phyloP scores from a whole-genome alignment of 2,113 vertebrate genomes.

The Centropus bengalensis region DNA sequence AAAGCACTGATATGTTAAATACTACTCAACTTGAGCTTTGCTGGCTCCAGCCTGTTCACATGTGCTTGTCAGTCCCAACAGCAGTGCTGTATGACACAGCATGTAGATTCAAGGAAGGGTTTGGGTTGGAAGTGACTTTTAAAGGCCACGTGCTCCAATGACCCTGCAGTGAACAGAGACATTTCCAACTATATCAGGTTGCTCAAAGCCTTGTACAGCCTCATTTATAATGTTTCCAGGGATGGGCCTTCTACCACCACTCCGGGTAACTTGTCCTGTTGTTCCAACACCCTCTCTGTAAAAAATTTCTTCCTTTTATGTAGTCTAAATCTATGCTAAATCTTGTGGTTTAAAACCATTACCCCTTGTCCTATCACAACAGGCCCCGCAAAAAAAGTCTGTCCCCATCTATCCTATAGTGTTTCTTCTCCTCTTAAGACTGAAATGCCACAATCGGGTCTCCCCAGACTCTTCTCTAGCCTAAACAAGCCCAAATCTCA shows the following conservation, averaged over 20 bases:
- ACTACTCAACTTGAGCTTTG: not conserved
- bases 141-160: not conserved
- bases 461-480: not conserved
- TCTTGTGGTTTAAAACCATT: not conserved
- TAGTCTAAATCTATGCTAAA: not conserved
- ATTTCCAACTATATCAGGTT: not conserved
- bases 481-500: not conserved
- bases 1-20: not conserved
- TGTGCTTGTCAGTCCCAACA: rapidly evolving
- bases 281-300: rapidly evolving
- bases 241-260: not conserved
- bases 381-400: no score
- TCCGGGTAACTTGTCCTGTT: not conserved
- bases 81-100: not conserved
- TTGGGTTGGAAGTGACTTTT: not conserved
- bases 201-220: not conserved
- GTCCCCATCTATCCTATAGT: no score
- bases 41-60: not conserved
- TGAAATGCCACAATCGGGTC: not conserved
- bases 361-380: not conserved
- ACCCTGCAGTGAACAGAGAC: not conserved
- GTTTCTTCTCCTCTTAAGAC: no score
- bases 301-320: not conserved
- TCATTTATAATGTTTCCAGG: not conserved
- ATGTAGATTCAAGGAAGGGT: not conserved